Evolutionary conservation across 2,797 vertebrate genomes (phyloP).

Genomic region (Poecilia velifera): DNA sequence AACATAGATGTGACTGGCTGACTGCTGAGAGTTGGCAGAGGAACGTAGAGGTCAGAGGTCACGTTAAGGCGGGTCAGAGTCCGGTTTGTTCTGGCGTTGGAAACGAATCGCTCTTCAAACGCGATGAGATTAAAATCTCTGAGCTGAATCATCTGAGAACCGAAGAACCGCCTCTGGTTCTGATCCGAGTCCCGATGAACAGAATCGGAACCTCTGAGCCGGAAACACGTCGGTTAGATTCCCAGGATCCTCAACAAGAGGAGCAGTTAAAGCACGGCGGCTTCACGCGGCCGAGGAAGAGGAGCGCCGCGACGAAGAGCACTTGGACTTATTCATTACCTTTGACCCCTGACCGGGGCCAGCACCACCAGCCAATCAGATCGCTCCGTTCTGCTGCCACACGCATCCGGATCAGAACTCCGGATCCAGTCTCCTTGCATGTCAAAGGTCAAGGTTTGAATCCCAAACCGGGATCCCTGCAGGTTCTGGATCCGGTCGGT

Average conservation of each 20-base stretch:
- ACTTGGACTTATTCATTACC: constrained; percentile 50
- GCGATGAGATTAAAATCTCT: background rate
- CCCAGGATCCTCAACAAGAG: constrained; percentile 21
- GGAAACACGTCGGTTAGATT: background rate
- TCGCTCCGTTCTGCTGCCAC: background rate
- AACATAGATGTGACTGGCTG: constrained; percentile 9
- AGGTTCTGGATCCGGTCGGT: background rate
- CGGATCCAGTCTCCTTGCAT: background rate
- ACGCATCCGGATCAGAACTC: background rate
- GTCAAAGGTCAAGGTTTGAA: background rate
- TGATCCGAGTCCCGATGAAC: background rate
- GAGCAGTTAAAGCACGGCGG: constrained; percentile 48
- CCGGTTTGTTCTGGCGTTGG: too few relatives aligned
- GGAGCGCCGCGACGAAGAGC: constrained; percentile 53
- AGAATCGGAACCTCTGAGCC: background rate
- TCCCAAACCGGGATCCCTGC: background rate
- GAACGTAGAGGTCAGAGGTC: constrained; percentile 44
- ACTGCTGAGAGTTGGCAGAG: constrained; percentile 49
- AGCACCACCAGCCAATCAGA: constrained; percentile 36
- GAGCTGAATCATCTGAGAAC: background rate
- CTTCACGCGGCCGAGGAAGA: constrained; percentile 63
- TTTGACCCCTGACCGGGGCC: constrained; percentile 23
- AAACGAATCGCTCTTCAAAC: background rate
- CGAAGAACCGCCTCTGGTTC: too few relatives aligned
- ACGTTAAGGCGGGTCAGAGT: constrained; percentile 56